Evolutionary conservation across 2,888 invertebrate species (phyloP).

Genomic region (Chrysomela aeneicollis): DNA sequence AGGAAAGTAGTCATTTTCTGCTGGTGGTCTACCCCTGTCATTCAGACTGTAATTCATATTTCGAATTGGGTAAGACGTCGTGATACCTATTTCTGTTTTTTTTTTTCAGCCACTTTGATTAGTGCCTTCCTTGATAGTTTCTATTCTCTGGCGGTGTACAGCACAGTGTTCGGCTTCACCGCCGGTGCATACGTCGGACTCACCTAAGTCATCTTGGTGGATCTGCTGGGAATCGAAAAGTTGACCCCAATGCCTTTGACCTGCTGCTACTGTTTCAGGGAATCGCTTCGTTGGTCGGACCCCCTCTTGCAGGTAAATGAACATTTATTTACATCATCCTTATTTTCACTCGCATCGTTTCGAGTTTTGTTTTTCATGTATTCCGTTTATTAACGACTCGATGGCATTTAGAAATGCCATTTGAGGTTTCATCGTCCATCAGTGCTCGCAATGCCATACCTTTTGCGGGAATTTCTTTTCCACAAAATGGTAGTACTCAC

Average conservation of each 20-base stretch:
- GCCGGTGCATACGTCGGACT: constrained; percentile 97
- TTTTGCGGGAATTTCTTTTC: no score
- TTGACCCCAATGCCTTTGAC: constrained; percentile 95
- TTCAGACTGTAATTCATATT: no score
- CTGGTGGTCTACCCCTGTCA: constrained; percentile 75
- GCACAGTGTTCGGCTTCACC: constrained; percentile 85
- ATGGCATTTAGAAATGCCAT: no score
- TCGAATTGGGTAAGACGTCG: constrained; percentile 74
- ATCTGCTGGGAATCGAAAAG: constrained; percentile 89
- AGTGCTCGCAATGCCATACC: no score
- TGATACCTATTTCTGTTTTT: constrained; percentile 27
- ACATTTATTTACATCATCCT: no score
- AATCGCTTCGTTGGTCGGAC: constrained; percentile 89
- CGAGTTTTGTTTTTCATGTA: no score
- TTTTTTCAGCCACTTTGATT: constrained; percentile 77
- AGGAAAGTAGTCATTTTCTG: no score
- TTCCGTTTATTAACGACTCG: no score
- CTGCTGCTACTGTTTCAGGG: constrained; percentile 93
- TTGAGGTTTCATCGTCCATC: no score
- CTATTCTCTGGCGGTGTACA: constrained; percentile 77
- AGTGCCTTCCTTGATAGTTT: constrained; percentile 80
- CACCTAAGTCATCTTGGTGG: constrained; percentile 94
- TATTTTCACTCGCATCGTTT: no score
- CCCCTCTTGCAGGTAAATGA: constrained; percentile 87
- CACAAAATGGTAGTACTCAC: no score